Evolutionary conservation across 1,140 invertebrate species (phyloP), one percentile per base, ranked within the genome.

Genomic region (Sycophila sp.): DNA sequence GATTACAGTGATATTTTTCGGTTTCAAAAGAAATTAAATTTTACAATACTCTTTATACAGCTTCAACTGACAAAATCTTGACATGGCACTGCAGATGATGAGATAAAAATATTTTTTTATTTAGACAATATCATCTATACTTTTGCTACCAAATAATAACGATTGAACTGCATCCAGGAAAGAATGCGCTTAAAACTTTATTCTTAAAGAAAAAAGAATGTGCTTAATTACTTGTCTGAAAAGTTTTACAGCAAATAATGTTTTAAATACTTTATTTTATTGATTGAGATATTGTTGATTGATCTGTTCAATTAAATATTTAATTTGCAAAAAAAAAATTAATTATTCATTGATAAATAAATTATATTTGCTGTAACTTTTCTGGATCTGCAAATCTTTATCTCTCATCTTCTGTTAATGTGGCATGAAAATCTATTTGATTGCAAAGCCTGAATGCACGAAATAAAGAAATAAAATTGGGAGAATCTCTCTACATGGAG

Each of bases 391-490:
- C 0, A 45, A 26, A 49, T 42, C 55, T 68, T 47, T 17, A 67
- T 59, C 36, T 73, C 71, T 79, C 70, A 69, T 62, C 69, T 72
- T 70, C 71, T 73, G 76, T 77, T 82, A 79, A 80, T 75, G 77
- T 79, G 74, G 81, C 82, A 85, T 84, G 82, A 78, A 53, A 63
- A 51, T 53, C 53, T 51, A 76, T 76, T 66, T 77, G 80, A 56
- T 75, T 75, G 72, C 69, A 77, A 72, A 78, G 78, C 78, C 75
- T 80, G 73, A 79, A 75, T 80, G 82, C 82, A 85, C 80, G 81
- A 83, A 75, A 62, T 76, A 78, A 81, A 73, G 22, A 55, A 66
- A 58, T 75, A 71, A 71, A 69, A 71, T 75, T 38, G 60, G 55
- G 40, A 73, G 62, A 70, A 73, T 62, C 65, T 58, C 69, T 62